Evolutionary conservation across 2,797 vertebrate species (phyloP).

Genomic region (Lagocephalus sceleratus): DNA sequence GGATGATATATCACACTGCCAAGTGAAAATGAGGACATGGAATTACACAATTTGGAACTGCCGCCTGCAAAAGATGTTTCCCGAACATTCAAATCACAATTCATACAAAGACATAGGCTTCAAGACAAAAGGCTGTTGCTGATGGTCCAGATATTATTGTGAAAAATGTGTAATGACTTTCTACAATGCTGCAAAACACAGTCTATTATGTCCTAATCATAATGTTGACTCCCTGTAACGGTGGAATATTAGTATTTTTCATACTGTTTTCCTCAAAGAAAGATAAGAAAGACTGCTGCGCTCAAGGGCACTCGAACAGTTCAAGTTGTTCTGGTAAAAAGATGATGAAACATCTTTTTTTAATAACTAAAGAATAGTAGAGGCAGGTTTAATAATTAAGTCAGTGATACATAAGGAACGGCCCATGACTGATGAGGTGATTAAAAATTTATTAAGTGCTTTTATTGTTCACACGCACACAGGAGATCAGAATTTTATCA

Average conservation of each 20-base stretch:
- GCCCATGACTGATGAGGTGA: background rate
- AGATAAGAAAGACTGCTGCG: background rate
- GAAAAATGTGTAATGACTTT: background rate
- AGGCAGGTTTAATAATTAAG: no score
- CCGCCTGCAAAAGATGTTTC: slow-evolving; percentile 13
- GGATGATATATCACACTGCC: background rate
- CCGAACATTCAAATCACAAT: slow-evolving; percentile 3
- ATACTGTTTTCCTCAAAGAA: background rate
- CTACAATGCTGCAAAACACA: background rate
- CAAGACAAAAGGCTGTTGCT: slow-evolving; percentile 2
- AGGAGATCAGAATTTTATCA: slow-evolving; percentile 8
- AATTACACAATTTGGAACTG: slow-evolving; percentile 12
- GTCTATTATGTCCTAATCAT: slow-evolving; percentile 1
- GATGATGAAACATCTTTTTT: no score
- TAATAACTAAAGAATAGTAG: no score
- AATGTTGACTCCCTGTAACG: background rate
- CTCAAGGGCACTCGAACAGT: no score
- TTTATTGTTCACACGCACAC: background rate
- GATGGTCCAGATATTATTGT: slow-evolving; percentile 4
- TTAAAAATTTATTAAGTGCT: background rate
- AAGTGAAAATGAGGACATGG: slow-evolving; percentile 17
- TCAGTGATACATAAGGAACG: no score
- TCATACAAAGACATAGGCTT: background rate
- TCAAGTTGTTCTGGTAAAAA: no score
- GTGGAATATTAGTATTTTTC: slow-evolving; percentile 10